phyloP scores from a whole-genome alignment of 2,113 vertebrate species.

The Chloroceryle aenea region DNA sequence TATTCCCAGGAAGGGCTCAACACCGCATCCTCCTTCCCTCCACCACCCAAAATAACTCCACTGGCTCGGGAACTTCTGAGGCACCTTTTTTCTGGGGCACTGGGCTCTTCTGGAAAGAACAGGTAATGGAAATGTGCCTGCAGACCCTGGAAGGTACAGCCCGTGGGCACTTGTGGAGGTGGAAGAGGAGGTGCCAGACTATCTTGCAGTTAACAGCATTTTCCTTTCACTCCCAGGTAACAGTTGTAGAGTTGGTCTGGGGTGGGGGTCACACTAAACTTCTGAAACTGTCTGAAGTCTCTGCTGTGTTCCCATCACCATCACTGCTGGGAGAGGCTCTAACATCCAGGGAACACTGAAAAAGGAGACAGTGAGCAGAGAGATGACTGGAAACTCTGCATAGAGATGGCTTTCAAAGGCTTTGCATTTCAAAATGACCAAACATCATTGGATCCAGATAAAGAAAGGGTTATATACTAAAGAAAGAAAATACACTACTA shows the following conservation, averaged over 20 bases:
- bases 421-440: background rate
- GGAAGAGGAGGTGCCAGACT: background rate
- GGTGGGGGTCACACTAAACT: background rate
- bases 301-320: background rate
- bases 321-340: background rate
- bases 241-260: background rate
- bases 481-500: background rate
- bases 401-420: background rate
- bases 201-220: accelerated
- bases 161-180: accelerated
- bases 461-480: background rate
- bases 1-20: background rate
- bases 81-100: too few species aligned
- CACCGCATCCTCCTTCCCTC: background rate
- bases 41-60: background rate
- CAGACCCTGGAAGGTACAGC: too few species aligned
- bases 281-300: background rate
- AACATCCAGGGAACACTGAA: background rate
- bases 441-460: background rate
- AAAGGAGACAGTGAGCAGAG: background rate
- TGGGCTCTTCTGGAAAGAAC: background rate
- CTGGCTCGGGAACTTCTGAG: too few species aligned
- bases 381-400: background rate
- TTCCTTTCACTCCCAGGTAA: background rate
- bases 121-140: background rate